Evolutionary conservation across 2,888 invertebrate species (phyloP).

Genomic region (Bedellia somnulentella): DNA sequence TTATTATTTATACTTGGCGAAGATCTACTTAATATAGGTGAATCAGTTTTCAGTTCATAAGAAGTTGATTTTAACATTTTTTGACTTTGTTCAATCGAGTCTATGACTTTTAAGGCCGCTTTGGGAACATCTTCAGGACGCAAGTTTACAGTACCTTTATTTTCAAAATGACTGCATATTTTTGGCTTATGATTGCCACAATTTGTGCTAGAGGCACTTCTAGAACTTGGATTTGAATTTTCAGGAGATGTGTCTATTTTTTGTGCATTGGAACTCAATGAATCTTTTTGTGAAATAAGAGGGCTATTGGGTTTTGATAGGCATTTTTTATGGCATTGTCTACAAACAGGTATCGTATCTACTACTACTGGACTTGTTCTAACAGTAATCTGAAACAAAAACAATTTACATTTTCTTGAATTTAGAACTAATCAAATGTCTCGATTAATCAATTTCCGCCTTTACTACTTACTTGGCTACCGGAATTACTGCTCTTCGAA

Average conservation of each 20-base stretch:
- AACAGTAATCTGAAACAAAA: conserved; percentile 67
- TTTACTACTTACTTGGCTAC: conserved; percentile 70
- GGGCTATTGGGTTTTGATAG: conserved; percentile 61
- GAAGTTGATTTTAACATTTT: conserved; percentile 52
- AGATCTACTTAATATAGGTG: conserved; percentile 32
- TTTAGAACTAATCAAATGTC: no score
- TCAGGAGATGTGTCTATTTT: conserved; percentile 41
- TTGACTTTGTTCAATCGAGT: conserved; percentile 53
- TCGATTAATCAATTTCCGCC: no score
- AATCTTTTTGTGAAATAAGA: conserved; percentile 45
- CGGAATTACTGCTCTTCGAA: conserved; percentile 75
- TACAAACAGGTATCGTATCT: conserved; percentile 73
- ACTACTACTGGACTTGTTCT: conserved; percentile 74
- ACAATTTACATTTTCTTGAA: neutral
- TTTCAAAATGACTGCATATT: conserved; percentile 39
- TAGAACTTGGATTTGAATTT: conserved; percentile 40
- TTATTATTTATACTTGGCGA: conserved; percentile 32
- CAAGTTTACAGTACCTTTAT: conserved; percentile 50
- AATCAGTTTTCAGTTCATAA: conserved; percentile 47
- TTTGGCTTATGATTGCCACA: conserved; percentile 40
- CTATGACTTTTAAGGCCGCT: conserved; percentile 47
- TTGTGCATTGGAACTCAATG: conserved; percentile 27
- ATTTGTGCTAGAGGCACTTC: conserved; percentile 40
- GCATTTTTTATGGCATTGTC: conserved; percentile 79
- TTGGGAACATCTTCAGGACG: conserved; percentile 50